Base-by-base conservation (phyloP, 2,113 vertebrate genomes). In the Aptenodytes patagonicus region DNA sequence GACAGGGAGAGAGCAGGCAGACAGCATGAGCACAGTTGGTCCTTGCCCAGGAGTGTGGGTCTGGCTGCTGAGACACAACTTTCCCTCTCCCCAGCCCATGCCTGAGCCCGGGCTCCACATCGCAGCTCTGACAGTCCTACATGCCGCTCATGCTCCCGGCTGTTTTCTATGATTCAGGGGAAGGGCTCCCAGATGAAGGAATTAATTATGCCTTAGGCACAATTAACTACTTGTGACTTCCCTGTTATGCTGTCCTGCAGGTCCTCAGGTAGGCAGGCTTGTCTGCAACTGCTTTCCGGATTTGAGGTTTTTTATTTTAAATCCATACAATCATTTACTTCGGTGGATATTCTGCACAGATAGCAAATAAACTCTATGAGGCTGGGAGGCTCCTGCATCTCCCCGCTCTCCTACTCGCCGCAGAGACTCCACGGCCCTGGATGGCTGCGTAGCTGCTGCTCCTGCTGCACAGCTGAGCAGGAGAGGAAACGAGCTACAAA, bases 11-110 rank as follows among this genome's bases (percentile, higher is more conserved):
- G 24, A 38, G 77, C 46, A 44, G 36, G 32, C 51, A 44, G 44
- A 38, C 0, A 2, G 19, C 1, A 3, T 3, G 16, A 80, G 42
- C 24, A 44, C 8, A 13, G 46, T 3, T 49, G 54, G 13, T 65
- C 62, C 32, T 16, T 38, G 70, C n/a, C 26, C 81, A 58, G 44
- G 22, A 60, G 51, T 47, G 38, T 3, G 18, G 38, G 51, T 76
- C 71, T 70, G 76, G 21, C n/a, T 93, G 51, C 73, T 16, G n/a
- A 36, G 38, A 36, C 71, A 73, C 62, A 62, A 18, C 22, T 42
- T 58, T 18, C 34, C 40, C 42, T 11, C 29, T 51, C 12, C 34
- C 11, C 17, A 85, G 20, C 10, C 44, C 22, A 2, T 9, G 44
- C 40, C 80, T 26, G 36, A 82, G 65, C 55, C 66, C n/a, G 36